Evolutionary conservation across 2,797 vertebrate species (phyloP), one percentile per base, ranked within the genome.

Genomic region (Danio jaintianensis): DNA sequence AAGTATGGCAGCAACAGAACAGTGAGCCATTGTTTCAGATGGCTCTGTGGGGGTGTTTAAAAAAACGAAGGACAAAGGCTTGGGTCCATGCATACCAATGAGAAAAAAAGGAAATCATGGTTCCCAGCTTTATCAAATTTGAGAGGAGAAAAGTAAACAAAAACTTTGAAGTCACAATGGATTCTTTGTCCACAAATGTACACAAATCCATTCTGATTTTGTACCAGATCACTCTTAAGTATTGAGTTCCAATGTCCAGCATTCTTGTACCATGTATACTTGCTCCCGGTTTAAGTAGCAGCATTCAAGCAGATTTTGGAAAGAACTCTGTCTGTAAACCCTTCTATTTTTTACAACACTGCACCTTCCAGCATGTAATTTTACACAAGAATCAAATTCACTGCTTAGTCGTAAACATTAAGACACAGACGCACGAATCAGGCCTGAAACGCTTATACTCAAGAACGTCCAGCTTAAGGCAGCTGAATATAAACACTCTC

Each of bases 301-400:
- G n/a, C 22, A 79, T 29, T 74, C 4, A 47, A 68, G 45, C 16
- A 7, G 55, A n/a, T 38, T 42, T 7, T 56, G 42, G 40, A 48
- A 66, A 66, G 48, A 50, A 20, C 42, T 36, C 58, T 20, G 7
- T 16, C 36, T 50, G 20, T 58, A 42, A 53, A 78, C 10, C 29
- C 76, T 29, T 22, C 15, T 75, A 56, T 63, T 66, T 84, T 85
- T 6, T 67, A 79, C 22, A 58, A 80, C 61, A n/a, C n/a, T 22
- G 38, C 52, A 75, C 78, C 29, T 61, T 36, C 61, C 55, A 71
- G 29, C n/a, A 64, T 52, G 42, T 18, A 1, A 36, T 76, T 84
- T 71, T 59, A 79, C 50, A 78, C 58, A 68, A 12, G 29, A 83
- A 80, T 70, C 70, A 67, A 81, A 47, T 16, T 11, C 7, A 59